Evolutionary conservation across 2,797 vertebrate species (phyloP), one percentile per base, ranked within the genome.

Genomic region (Merluccius polli): DNA sequence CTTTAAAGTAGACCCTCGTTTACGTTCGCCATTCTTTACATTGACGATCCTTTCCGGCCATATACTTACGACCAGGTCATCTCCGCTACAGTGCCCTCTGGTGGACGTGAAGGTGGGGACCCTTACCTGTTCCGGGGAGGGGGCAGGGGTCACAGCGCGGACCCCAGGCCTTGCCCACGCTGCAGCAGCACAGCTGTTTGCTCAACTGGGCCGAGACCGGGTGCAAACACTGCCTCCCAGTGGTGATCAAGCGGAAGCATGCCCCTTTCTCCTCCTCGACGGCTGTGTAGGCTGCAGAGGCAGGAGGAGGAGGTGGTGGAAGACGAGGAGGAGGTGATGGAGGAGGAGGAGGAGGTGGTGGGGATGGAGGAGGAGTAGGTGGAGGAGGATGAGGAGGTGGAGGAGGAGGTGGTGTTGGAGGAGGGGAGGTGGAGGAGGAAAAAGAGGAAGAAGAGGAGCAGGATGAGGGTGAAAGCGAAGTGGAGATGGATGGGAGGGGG

Each of bases 151-250:
- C 97, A 90, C 98, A 99, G 81, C 90, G 92, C 0, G 96, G 95
- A 74, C 98, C 98, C 98, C 98, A 99, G 87, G 97, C 98, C 90
- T 99, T 99, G 90, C 98, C 98, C 93, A 99, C 98, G 77, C 97
- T 99, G 94, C 98, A 99, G 94, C 98, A 99, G 93, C 98, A 99
- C 85, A 99, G 95, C 94, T 98, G 97, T 91, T 95, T 97, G 93
- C 95, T 98, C 92, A 99, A 96, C 88, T 97, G 96, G 52, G 97
- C 95, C 91, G 97, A 96, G 80, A 99, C 95, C 75, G 97, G 97
- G 92, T 98, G 97, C 94, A 97, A 94, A 88, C 97, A 99, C 74
- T 97, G 96, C 89, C 93, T 96, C 89, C 95, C 96, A 77, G 95
- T 91, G 90, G 95, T 95, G 84, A 98, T 95, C 92, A 97, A 95